These are phyloP conservation scores for Caenorhabditis latens DNA, from an alignment of 1,140 invertebrate species.

Conservation along the genomic window DNA sequence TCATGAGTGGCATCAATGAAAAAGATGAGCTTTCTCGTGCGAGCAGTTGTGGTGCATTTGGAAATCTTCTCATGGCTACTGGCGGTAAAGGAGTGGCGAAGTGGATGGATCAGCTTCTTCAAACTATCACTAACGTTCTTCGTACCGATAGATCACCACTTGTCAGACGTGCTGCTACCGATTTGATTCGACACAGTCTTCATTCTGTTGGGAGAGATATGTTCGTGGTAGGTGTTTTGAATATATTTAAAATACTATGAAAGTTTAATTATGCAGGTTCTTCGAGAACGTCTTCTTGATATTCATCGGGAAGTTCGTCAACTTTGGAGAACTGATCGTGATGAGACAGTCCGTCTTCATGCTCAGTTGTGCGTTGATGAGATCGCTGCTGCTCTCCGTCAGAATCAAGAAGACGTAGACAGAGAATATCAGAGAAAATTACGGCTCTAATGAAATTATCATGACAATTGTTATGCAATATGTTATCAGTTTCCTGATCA, in stretches of 20 bases:
- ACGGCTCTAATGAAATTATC: slow-evolving; percentile 13
- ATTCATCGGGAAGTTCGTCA: slow-evolving; percentile 60
- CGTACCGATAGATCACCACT: slow-evolving; percentile 13
- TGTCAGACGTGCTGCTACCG: not conserved
- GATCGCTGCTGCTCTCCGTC: slow-evolving; percentile 62
- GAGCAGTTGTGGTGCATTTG: slow-evolving; percentile 31
- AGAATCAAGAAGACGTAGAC: slow-evolving; percentile 13
- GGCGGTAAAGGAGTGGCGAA: not conserved
- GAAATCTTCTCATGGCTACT: slow-evolving; percentile 25
- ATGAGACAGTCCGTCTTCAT: slow-evolving; percentile 71
- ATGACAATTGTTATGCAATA: not conserved
- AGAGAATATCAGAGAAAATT: slow-evolving; percentile 40
- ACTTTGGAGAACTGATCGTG: slow-evolving; percentile 63
- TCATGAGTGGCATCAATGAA: slow-evolving; percentile 26
- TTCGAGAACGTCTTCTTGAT: slow-evolving; percentile 66
- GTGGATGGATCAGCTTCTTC: not conserved
- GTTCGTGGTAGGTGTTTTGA: not conserved
- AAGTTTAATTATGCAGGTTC: slow-evolving; percentile 28
- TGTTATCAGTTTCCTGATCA: not conserved
- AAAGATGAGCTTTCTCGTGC: slow-evolving; percentile 6
- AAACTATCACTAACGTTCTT: not conserved
- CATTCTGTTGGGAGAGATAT: not conserved
- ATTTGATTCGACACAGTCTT: slow-evolving; percentile 31
- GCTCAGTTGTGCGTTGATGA: slow-evolving; percentile 70
- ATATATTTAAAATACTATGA: not conserved